Evolutionary conservation across 2,888 invertebrate genomes (phyloP).

Genomic region (Teinopalpus imperialis): DNA sequence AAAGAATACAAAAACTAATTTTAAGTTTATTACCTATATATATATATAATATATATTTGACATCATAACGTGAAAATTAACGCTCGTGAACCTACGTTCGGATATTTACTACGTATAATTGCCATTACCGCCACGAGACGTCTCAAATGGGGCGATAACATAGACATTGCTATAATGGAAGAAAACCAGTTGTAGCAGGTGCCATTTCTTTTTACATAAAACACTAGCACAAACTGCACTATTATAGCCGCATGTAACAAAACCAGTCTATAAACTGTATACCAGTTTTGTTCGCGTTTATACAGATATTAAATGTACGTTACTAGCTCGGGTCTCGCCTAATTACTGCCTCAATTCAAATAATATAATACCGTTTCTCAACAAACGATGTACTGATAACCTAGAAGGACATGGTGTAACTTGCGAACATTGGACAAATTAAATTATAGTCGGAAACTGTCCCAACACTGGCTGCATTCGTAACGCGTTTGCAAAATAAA

Average conservation of each 20-base stretch:
- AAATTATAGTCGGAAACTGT: background rate
- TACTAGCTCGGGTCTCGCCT: constrained; percentile 35
- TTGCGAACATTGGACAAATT: constrained; percentile 2
- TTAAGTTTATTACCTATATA: too few species aligned
- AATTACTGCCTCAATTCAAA: constrained; percentile 56
- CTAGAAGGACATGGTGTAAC: constrained; percentile 33
- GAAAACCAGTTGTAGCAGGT: constrained; percentile 18
- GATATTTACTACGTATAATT: too few species aligned
- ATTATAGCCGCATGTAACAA: constrained; percentile 7
- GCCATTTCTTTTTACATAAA: constrained; percentile 17
- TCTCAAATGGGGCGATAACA: constrained; percentile 7
- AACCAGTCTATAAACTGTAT: constrained; percentile 13
- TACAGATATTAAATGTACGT: constrained; percentile 30
- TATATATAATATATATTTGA: too few species aligned
- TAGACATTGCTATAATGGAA: constrained; percentile 13
- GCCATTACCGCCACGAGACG: too few species aligned
- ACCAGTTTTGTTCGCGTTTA: constrained; percentile 18
- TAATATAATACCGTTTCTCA: constrained; percentile 49
- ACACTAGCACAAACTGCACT: background rate
- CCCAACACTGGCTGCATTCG: too few species aligned
- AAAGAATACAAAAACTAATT: too few species aligned
- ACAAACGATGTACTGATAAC: constrained; percentile 36
- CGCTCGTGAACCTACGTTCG: too few species aligned
- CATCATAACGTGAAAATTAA: too few species aligned
- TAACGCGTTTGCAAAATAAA: too few species aligned